A percentile compares a stretch with the other conserved stretches of the same genome.
Evolutionary conservation across 1,140 invertebrate species (phyloP).

Genomic region (Coenobita brevimanus): DNA sequence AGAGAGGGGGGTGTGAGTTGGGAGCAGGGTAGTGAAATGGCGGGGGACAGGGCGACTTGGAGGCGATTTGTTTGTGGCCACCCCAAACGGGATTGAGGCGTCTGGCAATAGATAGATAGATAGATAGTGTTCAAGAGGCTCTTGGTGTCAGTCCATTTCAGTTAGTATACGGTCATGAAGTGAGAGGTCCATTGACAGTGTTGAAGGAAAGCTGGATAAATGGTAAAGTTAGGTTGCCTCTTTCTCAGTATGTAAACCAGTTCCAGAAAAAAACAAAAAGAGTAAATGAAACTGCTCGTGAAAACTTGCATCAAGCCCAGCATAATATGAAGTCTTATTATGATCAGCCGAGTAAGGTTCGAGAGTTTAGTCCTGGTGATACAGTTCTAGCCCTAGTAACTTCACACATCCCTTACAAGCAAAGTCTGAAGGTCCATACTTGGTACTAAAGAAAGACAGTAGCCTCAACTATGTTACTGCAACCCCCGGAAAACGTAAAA

Average conservation of each 20-base stretch:
- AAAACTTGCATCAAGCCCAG: neutral
- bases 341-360: neutral
- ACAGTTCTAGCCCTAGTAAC: neutral
- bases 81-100: too few species aligned
- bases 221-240: neutral
- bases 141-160: conserved; percentile 20
- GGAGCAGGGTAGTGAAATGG: too few species aligned
- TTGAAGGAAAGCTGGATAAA: conserved; percentile 1
- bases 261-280: neutral
- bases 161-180: neutral
- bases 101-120: too few species aligned
- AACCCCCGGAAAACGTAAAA: neutral
- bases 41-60: too few species aligned
- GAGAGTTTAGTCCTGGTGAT: neutral
- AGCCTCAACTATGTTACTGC: conserved; percentile 1
- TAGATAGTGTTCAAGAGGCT: neutral
- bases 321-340: neutral
- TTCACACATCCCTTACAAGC: neutral
- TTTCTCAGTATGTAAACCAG: neutral
- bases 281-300: neutral
- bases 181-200: conserved; percentile 11
- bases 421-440: conserved; percentile 1
- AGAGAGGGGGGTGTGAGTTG: too few species aligned
- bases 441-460: neutral
- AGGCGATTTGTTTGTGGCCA: too few species aligned